A percentile compares a stretch with the other conserved stretches of the same genome.
phyloP scores from a whole-genome alignment of 2,888 invertebrate species.

The Parelbella ahira region DNA sequence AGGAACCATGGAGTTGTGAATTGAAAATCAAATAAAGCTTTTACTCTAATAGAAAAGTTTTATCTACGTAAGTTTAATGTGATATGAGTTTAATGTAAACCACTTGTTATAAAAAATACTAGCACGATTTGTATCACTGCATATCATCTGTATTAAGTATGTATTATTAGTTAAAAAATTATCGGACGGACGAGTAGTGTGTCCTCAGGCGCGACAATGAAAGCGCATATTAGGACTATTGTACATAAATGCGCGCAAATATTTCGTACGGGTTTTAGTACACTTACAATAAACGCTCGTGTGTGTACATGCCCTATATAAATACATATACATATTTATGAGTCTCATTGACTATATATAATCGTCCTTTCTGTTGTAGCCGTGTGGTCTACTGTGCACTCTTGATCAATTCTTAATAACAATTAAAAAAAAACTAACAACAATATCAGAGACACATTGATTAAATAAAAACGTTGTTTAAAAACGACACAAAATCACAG shows the following conservation, averaged over 20 bases:
- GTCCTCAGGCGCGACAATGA: slow-evolving; percentile 1
- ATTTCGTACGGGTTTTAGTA: too few relatives aligned
- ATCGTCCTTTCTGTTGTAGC: neutral
- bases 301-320: too few relatives aligned
- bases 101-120: slow-evolving; percentile 70
- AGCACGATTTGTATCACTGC: slow-evolving; percentile 74
- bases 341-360: neutral
- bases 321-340: too few relatives aligned
- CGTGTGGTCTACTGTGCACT: too few relatives aligned
- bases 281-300: too few relatives aligned
- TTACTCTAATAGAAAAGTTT: slow-evolving; percentile 53
- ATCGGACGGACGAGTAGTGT: neutral
- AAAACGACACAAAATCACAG: too few relatives aligned
- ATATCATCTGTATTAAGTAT: slow-evolving; percentile 70
- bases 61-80: slow-evolving; percentile 77
- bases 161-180: slow-evolving; percentile 41
- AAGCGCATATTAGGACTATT: neutral
- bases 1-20: slow-evolving; percentile 75
- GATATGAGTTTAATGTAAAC: slow-evolving; percentile 71
- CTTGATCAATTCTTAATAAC: too few relatives aligned
- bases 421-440: too few relatives aligned
- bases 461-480: too few relatives aligned
- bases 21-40: slow-evolving; percentile 64
- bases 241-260: neutral
- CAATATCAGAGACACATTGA: too few relatives aligned